phyloP scores from a whole-genome alignment of 2,888 invertebrate species.

The Melinaea menophilus region DNA sequence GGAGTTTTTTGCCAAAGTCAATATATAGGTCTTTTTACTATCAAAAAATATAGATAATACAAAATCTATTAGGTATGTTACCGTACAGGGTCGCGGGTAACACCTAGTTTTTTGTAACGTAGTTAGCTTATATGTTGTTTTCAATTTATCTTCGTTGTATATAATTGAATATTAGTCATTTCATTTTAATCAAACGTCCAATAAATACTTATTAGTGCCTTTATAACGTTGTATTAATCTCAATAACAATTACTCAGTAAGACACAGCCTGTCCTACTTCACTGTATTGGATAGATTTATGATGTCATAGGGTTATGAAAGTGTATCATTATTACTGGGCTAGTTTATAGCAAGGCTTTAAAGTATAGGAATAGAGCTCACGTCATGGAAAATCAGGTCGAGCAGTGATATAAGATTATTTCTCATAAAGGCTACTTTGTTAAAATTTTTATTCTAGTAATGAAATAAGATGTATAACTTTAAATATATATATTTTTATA shows the following conservation, averaged over 20 bases:
- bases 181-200: conserved; percentile 22
- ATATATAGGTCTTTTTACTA: too few species aligned
- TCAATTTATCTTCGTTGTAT: neutral
- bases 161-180: conserved; percentile 6
- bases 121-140: neutral
- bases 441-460: neutral
- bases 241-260: conserved; percentile 37
- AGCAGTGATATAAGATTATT: conserved; percentile 21
- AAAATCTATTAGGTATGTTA: too few species aligned
- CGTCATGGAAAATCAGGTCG: conserved; percentile 26
- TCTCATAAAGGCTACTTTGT: neutral
- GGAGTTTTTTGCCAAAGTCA: too few species aligned
- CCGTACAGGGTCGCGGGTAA: too few species aligned
- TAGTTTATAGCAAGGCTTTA: conserved; percentile 50
- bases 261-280: conserved; percentile 28
- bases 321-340: conserved; percentile 47
- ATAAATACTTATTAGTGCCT: conserved; percentile 22
- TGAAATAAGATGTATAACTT: neutral
- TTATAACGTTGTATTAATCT: conserved; percentile 33
- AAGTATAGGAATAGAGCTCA: conserved; percentile 28
- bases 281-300: conserved; percentile 26
- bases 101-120: too few species aligned
- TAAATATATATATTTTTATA: neutral
- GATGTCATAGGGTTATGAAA: conserved; percentile 52
- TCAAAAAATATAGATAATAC: too few species aligned